Base-by-base conservation (phyloP, 2,797 vertebrate genomes). In the Hypotaenidia okinawae region DNA sequence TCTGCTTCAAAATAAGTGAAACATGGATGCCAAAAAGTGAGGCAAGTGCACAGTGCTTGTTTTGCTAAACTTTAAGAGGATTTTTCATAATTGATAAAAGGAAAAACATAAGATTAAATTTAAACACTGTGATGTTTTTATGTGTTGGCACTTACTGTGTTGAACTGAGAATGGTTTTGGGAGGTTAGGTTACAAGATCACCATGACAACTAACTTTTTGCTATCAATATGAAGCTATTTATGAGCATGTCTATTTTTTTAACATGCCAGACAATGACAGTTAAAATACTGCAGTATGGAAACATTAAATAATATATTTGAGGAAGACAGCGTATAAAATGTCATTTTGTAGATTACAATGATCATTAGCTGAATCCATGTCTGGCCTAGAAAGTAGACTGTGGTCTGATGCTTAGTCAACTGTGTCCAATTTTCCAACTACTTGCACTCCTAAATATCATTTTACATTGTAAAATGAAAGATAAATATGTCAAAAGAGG, bases 391-490 rank as follows among this genome's bases (percentile, higher is more conserved):
- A 89, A 84, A 92, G 70, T 41, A 91, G 37, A 49, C 52, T 92
- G 39, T 84, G 43, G 41, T 62, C 62, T 54, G 28, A 76, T 75
- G 59, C 41, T 91, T 93, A 89, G 62, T 78, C 87, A 95, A 25
- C 41, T 87, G 49, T 93, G 70, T 72, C 45, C 30, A 92, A 70
- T 90, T 95, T 92, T 79, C 74, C 69, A 79, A 91, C 33, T 85
- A 78, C 49, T 94, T 89, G 37, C 58, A 86, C 51, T 76, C 33
- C 57, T 84, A 51, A 88, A 69, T 88, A 89, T 35, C 9, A 69
- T 83, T 86, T 94, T 69, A 30, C 78, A 49, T 69, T 55, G 18
- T 57, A 90, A 84, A 95, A 84, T 77, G 37, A 94, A 90, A 93
- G 72, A 93, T 35, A 90, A 94, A 84, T 92, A 87, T 78, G 79